Base-by-base conservation (phyloP, 2,113 vertebrate genomes). In the Anolis sagrei region DNA sequence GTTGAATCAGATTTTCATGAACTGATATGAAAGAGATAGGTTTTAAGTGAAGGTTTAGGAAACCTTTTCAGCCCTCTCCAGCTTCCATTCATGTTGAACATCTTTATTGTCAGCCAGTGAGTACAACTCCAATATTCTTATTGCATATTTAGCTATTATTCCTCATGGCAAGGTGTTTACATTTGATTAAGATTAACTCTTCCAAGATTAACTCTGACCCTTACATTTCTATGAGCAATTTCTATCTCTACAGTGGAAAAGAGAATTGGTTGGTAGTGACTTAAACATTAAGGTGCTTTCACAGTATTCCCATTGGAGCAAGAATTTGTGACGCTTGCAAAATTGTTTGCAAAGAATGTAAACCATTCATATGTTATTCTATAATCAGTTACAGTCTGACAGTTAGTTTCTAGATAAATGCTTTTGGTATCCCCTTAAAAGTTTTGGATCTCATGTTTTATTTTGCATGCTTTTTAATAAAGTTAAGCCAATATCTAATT, bases 291-390 rank as follows among this genome's bases (percentile, higher is more conserved):
- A 82, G 16, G 36, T 27, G 21, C 23, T 73, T 58, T 72, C 19
- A 76, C 66, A 76, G 32, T 84, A 76, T 76, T 72, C 48, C 54
- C 54, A n/a, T 49, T 36, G 27, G 11, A 82, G 73, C 58, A 73
- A 23, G 73, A 82, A 82, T 73, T 6, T 82, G 32, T 72, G 49
- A 32, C 16, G 44, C 48, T 8, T 49, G 19, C 36, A 66, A 61
- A 76, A 66, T 27, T 66, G 36, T 68, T 68, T 81, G 27, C 64
- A 66, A 81, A 69, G 23, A 44, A 32, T 21, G 32, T 49, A 29
- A 21, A 54, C 7, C 27, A 77, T 51, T 76, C 14, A 29, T 14
- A 76, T 66, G 14, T 18, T 51, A 32, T 68, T 68, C 49, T 81
- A 10, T 39, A 11, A 5, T 32, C 48, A 58, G 1, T 76, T 51